Percentiles rank a stretch among this genome's conserved stretches.
Evolutionary conservation across 2,888 invertebrate species (phyloP).

Genomic region (Macroteleia sp.): DNA sequence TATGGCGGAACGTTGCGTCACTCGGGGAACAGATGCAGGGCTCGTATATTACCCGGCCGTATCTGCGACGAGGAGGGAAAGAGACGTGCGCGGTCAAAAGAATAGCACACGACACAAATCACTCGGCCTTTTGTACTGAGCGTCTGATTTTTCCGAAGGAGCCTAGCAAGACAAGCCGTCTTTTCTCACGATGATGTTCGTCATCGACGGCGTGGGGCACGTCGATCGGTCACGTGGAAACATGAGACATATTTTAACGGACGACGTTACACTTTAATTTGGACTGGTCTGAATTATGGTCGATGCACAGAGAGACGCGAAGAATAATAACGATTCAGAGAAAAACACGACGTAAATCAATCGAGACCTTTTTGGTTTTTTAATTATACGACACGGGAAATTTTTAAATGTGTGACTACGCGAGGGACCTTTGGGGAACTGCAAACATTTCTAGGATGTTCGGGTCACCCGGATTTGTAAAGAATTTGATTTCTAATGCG

Average conservation of each 20-base stretch:
- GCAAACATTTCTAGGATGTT: not conserved
- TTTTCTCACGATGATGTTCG: slow-evolving; percentile 60
- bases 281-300: slow-evolving; percentile 40
- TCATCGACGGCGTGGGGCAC: slow-evolving; percentile 42
- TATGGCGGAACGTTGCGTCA: slow-evolving; percentile 88
- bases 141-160: slow-evolving; percentile 70
- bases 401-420: no score
- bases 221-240: slow-evolving; percentile 53
- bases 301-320: slow-evolving; percentile 38
- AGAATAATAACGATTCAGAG: slow-evolving; percentile 51
- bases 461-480: no score
- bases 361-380: slow-evolving; percentile 11
- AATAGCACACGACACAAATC: slow-evolving; percentile 82
- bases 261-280: slow-evolving; percentile 60
- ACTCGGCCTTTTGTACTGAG: slow-evolving; percentile 81
- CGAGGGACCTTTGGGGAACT: not conserved
- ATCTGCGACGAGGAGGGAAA: slow-evolving; percentile 74
- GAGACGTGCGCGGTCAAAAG: slow-evolving; percentile 72
- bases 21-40: slow-evolving; percentile 84
- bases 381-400: slow-evolving; percentile 5
- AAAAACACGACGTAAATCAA: slow-evolving; percentile 45
- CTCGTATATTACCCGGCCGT: slow-evolving; percentile 83
- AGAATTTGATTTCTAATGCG: no score
- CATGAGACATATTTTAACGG: slow-evolving; percentile 42
- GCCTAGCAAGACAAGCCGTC: slow-evolving; percentile 25